Evolutionary conservation across 2,113 vertebrate genomes (phyloP).

Genomic region (Motacilla tschutschensis): DNA sequence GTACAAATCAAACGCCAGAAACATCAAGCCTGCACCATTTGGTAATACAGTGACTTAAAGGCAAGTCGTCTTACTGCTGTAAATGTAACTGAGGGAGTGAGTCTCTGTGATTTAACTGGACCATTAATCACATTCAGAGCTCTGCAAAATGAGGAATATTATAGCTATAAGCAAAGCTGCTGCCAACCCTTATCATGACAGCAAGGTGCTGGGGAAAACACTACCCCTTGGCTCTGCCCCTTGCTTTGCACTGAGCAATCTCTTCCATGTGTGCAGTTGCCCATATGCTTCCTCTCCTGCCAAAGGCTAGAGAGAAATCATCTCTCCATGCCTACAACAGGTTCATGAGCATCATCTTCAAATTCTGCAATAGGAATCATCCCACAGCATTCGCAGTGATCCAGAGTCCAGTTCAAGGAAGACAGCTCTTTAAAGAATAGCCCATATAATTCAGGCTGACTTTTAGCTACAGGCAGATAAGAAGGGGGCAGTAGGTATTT

Average conservation of each 20-base stretch:
- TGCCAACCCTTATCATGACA: background rate
- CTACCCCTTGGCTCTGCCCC: background rate
- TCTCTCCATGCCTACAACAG: background rate
- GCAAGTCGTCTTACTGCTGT: background rate
- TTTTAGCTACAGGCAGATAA: background rate
- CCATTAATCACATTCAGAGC: background rate
- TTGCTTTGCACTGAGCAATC: background rate
- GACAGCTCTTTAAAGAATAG: background rate
- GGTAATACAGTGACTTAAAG: background rate
- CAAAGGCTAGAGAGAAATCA: background rate
- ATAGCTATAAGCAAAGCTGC: background rate
- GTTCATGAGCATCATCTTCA: background rate
- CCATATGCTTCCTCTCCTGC: background rate
- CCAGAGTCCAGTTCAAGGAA: background rate
- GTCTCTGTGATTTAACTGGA: background rate
- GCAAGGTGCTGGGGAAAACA: background rate
- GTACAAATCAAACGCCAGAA: background rate
- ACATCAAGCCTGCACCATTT: background rate
- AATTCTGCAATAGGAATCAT: background rate
- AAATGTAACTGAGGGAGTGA: background rate
- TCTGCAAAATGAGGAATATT: background rate
- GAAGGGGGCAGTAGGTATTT: background rate
- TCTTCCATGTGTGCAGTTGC: fast-evolving
- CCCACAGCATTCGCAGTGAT: background rate
- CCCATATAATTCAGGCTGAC: background rate